phyloP scores from a whole-genome alignment of 2,797 vertebrate genomes.

The Borostomias antarcticus region DNA sequence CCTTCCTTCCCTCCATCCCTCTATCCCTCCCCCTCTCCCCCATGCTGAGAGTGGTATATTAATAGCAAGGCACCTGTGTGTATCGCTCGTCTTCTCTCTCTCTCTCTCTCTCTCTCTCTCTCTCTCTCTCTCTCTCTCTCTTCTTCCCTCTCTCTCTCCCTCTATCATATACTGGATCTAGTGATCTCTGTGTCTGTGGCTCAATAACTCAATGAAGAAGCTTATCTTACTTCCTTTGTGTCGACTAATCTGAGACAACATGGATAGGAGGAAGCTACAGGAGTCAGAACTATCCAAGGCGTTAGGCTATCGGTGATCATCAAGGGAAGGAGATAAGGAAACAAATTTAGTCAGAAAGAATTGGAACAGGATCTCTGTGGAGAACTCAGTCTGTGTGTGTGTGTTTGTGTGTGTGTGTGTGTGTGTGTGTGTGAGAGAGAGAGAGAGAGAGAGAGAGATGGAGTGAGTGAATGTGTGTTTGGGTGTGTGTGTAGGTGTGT shows the following conservation, averaged over 20 bases:
- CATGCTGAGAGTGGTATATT: too few species aligned
- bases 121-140: conserved; percentile 44
- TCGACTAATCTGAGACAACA: neutral
- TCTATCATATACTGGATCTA: neutral
- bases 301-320: neutral
- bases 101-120: conserved; percentile 58
- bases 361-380: conserved; percentile 11
- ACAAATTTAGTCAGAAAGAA: neutral
- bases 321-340: neutral
- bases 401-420: too few species aligned
- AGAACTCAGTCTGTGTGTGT: neutral
- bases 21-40: conserved; percentile 17
- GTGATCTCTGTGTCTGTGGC: too few species aligned
- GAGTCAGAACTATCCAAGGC: neutral
- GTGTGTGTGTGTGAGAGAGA: too few species aligned
- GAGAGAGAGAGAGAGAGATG: too few species aligned
- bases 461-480: too few species aligned
- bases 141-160: neutral
- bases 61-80: too few species aligned
- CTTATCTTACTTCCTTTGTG: neutral
- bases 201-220: neutral
- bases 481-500: too few species aligned
- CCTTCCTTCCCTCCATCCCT: conserved; percentile 56
- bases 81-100: conserved; percentile 36
- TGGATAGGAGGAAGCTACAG: neutral